phyloP scores from a whole-genome alignment of 2,797 vertebrate species.

The Nothura maculosa region DNA sequence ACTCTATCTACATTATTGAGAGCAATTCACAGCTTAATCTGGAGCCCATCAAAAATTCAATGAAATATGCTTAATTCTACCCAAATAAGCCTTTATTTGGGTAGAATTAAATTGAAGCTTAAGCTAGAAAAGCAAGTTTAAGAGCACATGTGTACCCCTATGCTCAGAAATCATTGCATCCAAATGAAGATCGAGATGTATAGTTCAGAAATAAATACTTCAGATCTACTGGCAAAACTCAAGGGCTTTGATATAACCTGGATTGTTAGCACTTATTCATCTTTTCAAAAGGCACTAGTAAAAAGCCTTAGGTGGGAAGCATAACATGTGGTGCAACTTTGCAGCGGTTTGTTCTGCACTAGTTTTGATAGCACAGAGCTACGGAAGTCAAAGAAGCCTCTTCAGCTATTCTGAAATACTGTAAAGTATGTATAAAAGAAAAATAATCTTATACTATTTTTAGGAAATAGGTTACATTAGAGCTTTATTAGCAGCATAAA shows the following conservation, averaged over 20 bases:
- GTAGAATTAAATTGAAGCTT: background rate
- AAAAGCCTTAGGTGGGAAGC: background rate
- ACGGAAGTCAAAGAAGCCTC: background rate
- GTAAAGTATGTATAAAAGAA: background rate
- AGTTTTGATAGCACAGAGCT: background rate
- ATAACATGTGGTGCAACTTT: background rate
- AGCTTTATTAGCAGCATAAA: background rate
- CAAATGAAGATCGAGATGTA: background rate
- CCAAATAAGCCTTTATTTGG: background rate
- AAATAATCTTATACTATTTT: background rate
- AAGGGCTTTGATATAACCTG: background rate
- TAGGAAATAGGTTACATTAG: background rate
- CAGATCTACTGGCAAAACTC: background rate
- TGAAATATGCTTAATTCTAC: background rate
- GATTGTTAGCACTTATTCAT: background rate
- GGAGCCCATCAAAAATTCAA: background rate
- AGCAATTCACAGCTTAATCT: background rate
- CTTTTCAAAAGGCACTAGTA: background rate
- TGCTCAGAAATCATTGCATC: background rate
- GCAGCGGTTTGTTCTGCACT: fast-evolving
- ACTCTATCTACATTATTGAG: background rate
- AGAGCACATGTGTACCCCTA: background rate
- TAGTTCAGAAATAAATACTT: background rate
- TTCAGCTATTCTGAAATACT: background rate
- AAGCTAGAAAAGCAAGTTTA: no score